Evolutionary conservation across 2,888 invertebrate species (phyloP).

Genomic region (Epirrhoe alternata): DNA sequence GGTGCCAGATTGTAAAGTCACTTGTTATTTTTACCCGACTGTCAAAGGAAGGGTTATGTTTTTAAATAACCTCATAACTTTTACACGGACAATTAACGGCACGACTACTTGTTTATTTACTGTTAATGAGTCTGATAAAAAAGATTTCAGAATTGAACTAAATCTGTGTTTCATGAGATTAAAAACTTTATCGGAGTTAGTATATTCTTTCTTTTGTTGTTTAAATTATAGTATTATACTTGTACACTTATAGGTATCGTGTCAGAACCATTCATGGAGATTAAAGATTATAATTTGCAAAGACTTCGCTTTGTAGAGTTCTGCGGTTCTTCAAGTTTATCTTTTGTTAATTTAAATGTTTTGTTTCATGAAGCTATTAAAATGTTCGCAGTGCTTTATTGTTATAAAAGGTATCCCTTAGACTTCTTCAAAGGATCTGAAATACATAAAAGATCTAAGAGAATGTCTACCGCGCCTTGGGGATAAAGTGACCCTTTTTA

Average conservation of each 20-base stretch:
- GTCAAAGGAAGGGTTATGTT: too few species aligned
- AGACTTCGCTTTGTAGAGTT: slow-evolving; percentile 3
- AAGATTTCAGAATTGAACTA: neutral
- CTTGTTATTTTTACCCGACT: neutral
- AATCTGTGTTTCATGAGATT: neutral
- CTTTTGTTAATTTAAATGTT: slow-evolving; percentile 7
- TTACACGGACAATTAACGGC: neutral
- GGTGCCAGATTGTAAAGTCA: neutral
- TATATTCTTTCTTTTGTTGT: slow-evolving; percentile 4
- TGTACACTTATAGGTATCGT: slow-evolving; percentile 1
- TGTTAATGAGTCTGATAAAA: too few species aligned
- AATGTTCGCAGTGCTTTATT: neutral
- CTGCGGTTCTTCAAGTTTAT: slow-evolving; percentile 17
- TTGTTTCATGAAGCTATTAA: slow-evolving; percentile 3
- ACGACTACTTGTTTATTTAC: too few species aligned
- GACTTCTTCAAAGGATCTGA: too few species aligned
- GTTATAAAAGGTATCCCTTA: neutral
- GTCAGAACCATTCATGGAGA: slow-evolving; percentile 23
- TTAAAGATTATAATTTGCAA: slow-evolving; percentile 25
- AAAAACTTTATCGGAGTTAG: slow-evolving; percentile 2
- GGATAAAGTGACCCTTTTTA: too few species aligned
- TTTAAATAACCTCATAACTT: neutral
- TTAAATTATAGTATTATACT: neutral
- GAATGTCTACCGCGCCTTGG: too few species aligned
- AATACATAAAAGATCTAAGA: too few species aligned